Evolutionary conservation across 2,113 vertebrate species (phyloP).

Genomic region (Rhagologus leucostigma): DNA sequence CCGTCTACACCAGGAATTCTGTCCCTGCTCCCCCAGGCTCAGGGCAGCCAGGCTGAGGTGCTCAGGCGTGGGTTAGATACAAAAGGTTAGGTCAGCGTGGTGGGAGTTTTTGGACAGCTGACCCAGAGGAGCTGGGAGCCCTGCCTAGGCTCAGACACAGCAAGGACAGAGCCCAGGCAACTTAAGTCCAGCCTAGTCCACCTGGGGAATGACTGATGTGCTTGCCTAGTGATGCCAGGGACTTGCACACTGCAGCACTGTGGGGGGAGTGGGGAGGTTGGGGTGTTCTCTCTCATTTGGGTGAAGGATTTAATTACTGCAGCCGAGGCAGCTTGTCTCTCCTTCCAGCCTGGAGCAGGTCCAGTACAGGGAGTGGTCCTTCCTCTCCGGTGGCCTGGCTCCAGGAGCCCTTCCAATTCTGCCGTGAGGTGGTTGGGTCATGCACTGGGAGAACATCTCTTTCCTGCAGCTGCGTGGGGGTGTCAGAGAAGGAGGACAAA

Average conservation of each 20-base stretch:
- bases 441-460: not conserved
- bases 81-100: not conserved
- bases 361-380: conserved; percentile 47
- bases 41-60: not conserved
- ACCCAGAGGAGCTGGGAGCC: not conserved
- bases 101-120: not conserved
- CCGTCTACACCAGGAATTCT: not conserved
- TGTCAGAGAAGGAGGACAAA: not conserved
- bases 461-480: conserved; percentile 3
- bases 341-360: not conserved
- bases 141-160: not conserved
- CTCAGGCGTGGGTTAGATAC: not conserved
- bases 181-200: not conserved
- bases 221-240: not conserved
- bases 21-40: not conserved
- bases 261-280: not conserved
- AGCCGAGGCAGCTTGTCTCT: not conserved
- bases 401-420: conserved; percentile 29
- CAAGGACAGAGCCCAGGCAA: not conserved
- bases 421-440: not conserved
- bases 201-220: not conserved
- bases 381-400: conserved; percentile 35
- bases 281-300: not conserved
- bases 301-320: not conserved
- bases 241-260: not conserved